A percentile compares a stretch with the other conserved stretches of the same genome.
Conservation (phyloP, 2,113 vertebrate genomes). For the Chaetorhynchus papuensis region DNA sequence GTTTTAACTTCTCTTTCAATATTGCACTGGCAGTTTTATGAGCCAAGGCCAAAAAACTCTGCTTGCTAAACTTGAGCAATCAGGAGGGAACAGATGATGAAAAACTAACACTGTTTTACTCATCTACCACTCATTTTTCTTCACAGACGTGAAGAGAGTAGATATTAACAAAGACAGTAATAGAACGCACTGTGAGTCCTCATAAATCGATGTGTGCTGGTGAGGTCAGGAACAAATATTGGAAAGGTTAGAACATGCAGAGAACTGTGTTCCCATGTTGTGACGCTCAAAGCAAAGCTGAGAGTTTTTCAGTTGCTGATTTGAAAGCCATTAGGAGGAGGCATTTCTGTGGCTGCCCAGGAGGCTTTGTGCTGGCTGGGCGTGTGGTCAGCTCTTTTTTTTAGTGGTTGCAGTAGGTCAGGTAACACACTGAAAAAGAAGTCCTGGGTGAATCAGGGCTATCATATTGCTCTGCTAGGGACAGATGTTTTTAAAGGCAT, state of each 20-base stretch:
- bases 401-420: background rate
- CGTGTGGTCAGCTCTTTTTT: background rate
- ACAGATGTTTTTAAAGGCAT: background rate
- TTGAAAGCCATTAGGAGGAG: slow-evolving; percentile 17
- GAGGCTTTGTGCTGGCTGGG: background rate
- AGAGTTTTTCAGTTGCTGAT: background rate
- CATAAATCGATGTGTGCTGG: background rate
- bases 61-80: slow-evolving; percentile 42
- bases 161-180: slow-evolving; percentile 13
- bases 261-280: background rate
- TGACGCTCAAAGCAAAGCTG: background rate
- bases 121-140: slow-evolving; percentile 9
- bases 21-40: background rate
- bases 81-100: slow-evolving; percentile 29
- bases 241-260: background rate
- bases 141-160: background rate
- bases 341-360: slow-evolving; percentile 6
- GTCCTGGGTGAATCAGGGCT: background rate
- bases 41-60: background rate
- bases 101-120: slow-evolving; percentile 59
- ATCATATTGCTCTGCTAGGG: background rate
- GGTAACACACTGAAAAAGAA: background rate
- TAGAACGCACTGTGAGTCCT: slow-evolving; percentile 10
- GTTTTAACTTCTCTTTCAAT: slow-evolving; percentile 12
- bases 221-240: slow-evolving; percentile 15